These are phyloP conservation scores for Perognathus longimembris DNA, from an alignment of 2,113 vertebrate genomes.

Conservation along the genomic window DNA sequence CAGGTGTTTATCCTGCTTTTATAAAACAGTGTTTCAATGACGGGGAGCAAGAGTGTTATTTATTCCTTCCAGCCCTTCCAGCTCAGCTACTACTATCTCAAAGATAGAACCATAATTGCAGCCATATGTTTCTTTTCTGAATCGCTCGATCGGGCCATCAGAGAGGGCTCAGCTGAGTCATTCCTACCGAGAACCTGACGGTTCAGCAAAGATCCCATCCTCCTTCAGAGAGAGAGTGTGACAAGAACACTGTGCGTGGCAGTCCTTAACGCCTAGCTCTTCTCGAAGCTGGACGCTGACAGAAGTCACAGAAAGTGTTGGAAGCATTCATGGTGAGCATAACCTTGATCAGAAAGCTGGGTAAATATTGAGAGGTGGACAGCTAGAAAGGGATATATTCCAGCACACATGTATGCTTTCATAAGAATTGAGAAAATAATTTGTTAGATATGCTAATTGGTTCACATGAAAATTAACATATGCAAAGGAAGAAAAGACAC, in stretches of 20 bases:
- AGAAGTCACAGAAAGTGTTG: background rate
- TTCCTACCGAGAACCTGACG: background rate
- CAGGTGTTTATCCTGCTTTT: background rate
- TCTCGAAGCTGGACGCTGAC: background rate
- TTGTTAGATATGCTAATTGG: too few relatives aligned
- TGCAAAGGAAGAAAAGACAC: conserved; percentile 71
- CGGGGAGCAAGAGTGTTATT: background rate
- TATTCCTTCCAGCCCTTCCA: background rate
- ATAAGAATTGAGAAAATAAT: conserved; percentile 57
- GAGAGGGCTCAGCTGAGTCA: background rate
- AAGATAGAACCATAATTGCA: conserved; percentile 44
- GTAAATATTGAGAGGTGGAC: background rate
- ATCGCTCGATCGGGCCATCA: background rate
- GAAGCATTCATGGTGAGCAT: background rate
- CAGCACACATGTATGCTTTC: background rate
- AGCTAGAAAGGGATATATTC: background rate
- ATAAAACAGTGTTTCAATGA: background rate
- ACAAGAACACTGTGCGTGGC: background rate
- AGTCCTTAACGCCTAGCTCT: background rate
- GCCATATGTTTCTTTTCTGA: background rate
- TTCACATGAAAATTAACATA: conserved; percentile 71
- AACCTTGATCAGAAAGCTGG: background rate
- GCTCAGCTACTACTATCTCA: background rate
- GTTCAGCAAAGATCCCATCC: background rate
- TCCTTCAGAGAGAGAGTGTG: background rate